Evolutionary conservation across 2,888 invertebrate species (phyloP), one percentile per base, ranked within the genome.

Genomic region (Artemia sp.): DNA sequence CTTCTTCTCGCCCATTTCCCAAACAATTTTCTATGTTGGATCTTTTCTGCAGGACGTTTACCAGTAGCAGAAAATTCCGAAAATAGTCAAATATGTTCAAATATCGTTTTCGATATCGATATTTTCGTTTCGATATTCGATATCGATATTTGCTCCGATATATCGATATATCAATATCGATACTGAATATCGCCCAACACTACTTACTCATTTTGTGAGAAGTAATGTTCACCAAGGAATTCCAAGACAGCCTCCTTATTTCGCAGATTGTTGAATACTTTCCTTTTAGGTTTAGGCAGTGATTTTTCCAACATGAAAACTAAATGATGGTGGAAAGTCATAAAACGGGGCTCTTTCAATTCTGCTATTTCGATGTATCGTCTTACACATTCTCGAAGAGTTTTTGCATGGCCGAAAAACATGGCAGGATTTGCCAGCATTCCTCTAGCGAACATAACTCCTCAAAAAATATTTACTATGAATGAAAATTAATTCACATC

Each of bases 311-410:
- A 82, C 97, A 97, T 97, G 77, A 92, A 94, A 69, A 92, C 90
- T 72, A 97, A 83, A 80, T 97, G 97, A 77, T 96, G 94, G 80
- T 97, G 97, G 76, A 96, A 92, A 76, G 86, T 86, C 74, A 89
- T 86, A 78, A 90, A 95, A 69, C 85, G 83, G 70, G 89, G 84
- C 70, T 88, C 84, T 72, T 81, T 79, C 50, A 83, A 81, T 66
- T 81, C 76, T 71, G 81, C 77, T 2, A 82, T 81, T 67, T 85
- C 80, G 71, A 89, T 78, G 94, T 94, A 96, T 70, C 88, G 83
- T 78, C 86, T 85, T 1, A 96, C 79, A 79, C 93, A 94, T 68
- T 83, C 81, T 0, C 84, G 70, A 0, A 93, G 87, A 10, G 94
- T 93, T 68, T 76, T 78, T 5, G 80, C 77, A 71, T 80, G 79